Evolutionary conservation across 1,140 invertebrate genomes (phyloP), one percentile per base, ranked within the genome.

Genomic region (Tetramorium simillimum): DNA sequence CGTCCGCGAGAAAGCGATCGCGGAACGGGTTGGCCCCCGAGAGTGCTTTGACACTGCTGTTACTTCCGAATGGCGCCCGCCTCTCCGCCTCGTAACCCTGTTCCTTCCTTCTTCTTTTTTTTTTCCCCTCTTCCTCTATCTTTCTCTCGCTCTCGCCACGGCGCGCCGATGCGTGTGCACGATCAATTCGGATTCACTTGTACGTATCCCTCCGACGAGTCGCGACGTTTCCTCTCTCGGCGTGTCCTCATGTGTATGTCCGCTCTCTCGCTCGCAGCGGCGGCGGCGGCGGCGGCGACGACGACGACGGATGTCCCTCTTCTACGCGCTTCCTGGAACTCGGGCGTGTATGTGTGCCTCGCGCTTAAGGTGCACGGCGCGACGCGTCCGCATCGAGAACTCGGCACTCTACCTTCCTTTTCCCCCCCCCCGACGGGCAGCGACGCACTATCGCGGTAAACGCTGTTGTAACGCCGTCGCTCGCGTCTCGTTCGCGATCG

Each of bases 401-500:
- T 18, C 16, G 58, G 76, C 28, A 58, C 14, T 62, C 28, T 62
- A n/a, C 28, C 28, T 18, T 3, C 3, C 16, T 37, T 24, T n/a
- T n/a, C n/a, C n/a, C 62, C 16, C 14, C 24, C 18, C 56, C 70
- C 58, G 37, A 60, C 24, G 60, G 37, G 33, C 62, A 76, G 51
- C 43, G 58, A 84, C 43, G 24, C 70, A 63, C 73, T 89, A 87
- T 89, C 88, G 89, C 56, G 69, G 60, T 46, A 67, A 46, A 33
- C 37, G 14, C 14, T 82, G 80, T 21, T 73, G 53, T 73, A 60
- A 73, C 56, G 43, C 33, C 14, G 28, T 49, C 40, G 53, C 56
- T 81, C 14, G 33, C 69, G 16, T 28, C 7, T 60, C 53, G n/a
- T 3, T 80, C 18, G 77, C 43, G 12, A 53, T 18, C 37, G 7